Conservation (phyloP, 2,113 vertebrate genomes). For the Strix aluco region DNA sequence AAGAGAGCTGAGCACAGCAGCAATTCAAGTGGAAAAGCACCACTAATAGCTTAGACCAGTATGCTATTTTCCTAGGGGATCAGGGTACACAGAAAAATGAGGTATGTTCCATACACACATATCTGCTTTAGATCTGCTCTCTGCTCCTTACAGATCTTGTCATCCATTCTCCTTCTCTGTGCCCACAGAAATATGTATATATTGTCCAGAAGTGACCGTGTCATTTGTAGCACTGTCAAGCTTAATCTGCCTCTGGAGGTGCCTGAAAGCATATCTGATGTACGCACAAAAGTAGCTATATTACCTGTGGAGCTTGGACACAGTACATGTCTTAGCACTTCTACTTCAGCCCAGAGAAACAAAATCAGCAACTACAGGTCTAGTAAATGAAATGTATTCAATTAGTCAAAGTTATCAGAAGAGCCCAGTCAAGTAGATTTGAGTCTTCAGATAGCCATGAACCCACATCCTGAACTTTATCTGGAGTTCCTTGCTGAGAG, state of each 20-base stretch:
- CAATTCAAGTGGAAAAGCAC: neutral
- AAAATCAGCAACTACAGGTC: neutral
- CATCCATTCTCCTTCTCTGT: neutral
- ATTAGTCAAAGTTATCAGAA: neutral
- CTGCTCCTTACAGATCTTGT: neutral
- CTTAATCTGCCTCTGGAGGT: neutral
- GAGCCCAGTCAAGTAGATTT: neutral
- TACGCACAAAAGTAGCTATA: neutral
- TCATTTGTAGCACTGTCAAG: neutral
- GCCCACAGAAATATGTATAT: neutral
- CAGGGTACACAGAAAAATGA: neutral
- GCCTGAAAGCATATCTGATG: neutral
- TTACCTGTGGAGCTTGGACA: neutral
- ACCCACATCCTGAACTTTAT: neutral
- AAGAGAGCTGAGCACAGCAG: neutral
- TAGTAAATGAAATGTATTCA: neutral
- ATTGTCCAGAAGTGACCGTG: accelerated
- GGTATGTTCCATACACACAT: neutral
- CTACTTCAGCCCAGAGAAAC: neutral
- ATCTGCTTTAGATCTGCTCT: neutral
- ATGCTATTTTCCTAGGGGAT: neutral
- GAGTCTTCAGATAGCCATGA: neutral
- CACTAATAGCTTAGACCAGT: neutral
- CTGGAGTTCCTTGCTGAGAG: neutral
- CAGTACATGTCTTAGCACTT: neutral